These are phyloP conservation scores for Miltochrista miniata DNA, from an alignment of 2,888 invertebrate species.

Conservation along the genomic window DNA sequence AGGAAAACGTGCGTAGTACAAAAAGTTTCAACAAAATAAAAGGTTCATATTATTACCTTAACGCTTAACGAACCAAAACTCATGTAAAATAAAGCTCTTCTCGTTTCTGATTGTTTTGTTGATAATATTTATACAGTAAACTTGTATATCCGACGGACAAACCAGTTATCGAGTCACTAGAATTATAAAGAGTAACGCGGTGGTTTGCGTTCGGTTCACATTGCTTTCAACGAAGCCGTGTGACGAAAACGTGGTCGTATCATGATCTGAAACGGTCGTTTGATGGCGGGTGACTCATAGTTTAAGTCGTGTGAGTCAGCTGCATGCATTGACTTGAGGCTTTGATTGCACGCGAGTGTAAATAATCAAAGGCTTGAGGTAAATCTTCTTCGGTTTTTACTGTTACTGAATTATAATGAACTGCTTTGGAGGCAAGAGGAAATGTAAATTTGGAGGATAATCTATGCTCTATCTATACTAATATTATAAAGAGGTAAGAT, in stretches of 20 bases:
- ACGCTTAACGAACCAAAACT: background rate
- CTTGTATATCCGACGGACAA: slow-evolving; percentile 31
- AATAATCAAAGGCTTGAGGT: no score
- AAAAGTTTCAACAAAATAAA: no score
- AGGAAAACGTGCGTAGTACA: no score
- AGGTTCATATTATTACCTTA: no score
- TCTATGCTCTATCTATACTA: no score
- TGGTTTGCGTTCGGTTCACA: slow-evolving; percentile 38
- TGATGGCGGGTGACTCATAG: slow-evolving; percentile 51
- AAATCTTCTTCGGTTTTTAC: no score
- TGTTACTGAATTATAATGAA: no score
- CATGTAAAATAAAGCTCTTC: background rate
- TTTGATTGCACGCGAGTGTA: no score
- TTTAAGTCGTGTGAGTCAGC: slow-evolving; percentile 43
- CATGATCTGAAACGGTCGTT: slow-evolving; percentile 20
- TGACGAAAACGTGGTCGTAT: slow-evolving; percentile 28
- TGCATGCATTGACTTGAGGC: slow-evolving; percentile 48
- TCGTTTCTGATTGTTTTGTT: slow-evolving; percentile 15
- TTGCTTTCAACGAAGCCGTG: slow-evolving; percentile 33
- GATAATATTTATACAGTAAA: slow-evolving; percentile 36
- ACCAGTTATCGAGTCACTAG: slow-evolving; percentile 36
- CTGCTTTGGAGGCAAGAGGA: no score
- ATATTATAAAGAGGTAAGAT: no score
- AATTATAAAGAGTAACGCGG: slow-evolving; percentile 32
- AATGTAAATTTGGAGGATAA: no score